Base-by-base conservation (phyloP, 2,888 invertebrate genomes). In the Epistrophella euchroma region DNA sequence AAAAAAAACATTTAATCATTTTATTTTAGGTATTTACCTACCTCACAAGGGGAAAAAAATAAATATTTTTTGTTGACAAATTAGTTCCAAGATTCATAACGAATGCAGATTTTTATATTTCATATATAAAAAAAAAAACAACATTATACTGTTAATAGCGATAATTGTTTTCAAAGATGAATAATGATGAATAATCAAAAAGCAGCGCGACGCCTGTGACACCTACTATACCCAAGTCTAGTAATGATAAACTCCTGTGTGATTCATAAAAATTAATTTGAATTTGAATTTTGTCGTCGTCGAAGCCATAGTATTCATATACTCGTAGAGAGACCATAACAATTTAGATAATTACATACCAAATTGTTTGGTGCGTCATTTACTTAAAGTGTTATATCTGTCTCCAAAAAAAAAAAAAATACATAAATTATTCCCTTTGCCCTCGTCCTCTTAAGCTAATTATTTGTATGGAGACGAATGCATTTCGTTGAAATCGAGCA, bases 401-500 rank as follows among this genome's bases (percentile, higher is more conserved):
- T 28, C 37, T 76, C 64, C 40, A 64, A 77, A 64, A 64, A 28
- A 11, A 56, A 66, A 35, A 7, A 37, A 9, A 25, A 22, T n/a
- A 40, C 40, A 60, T 40, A 40, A 60, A 40, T 37, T 60, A 40
- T 60, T 64, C 10, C 28, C 28, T 64, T 64, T 66, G 47, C 43
- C 28, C 15, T 37, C 56, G 58, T 58, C 25, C 70, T 72, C 28
- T 47, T 68, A 66, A 58, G 50, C 58, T 73, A 73, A 79, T 73
- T 40, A 60, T 47, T 58, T 73, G 55, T 66, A 15, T 9, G 7
- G 9, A 66, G 43, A 52, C 52, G 71, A 71, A 71, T 85, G 84
- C 80, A 85, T 40, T 84, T 84, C 43, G 72, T 76, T 45, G 72
- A 52, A 68, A 76, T 72, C 71, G 32, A 79, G 43, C 32, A 70